Evolutionary conservation across 2,113 vertebrate species (phyloP).

Genomic region (Pipra filicauda): DNA sequence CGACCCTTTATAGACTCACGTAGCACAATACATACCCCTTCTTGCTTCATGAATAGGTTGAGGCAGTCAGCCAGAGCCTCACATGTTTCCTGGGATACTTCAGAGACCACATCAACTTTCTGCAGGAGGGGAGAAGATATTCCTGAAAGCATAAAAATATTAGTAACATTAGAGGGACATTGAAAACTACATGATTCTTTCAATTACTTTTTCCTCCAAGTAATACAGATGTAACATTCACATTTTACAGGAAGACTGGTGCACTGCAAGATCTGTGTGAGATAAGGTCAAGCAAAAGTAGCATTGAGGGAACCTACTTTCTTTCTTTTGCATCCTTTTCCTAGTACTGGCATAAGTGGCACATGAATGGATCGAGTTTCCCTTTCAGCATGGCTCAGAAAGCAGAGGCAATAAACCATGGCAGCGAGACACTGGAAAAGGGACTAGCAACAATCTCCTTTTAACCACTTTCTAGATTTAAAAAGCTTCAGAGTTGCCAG

Average conservation of each 20-base stretch:
- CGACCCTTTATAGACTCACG: accelerated
- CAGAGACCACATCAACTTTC: constrained; percentile 84
- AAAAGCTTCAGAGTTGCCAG: not conserved
- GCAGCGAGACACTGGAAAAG: not conserved
- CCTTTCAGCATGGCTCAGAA: not conserved
- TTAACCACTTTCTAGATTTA: not conserved
- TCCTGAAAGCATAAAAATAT: constrained; percentile 66
- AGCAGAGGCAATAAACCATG: not conserved
- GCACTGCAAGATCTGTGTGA: not conserved
- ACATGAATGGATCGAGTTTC: not conserved
- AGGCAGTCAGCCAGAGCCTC: constrained; percentile 83
- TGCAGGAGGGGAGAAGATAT: constrained; percentile 77
- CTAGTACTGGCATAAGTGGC: not conserved
- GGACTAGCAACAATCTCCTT: not conserved
- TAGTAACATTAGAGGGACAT: not conserved
- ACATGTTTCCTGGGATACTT: constrained; percentile 84
- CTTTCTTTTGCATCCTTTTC: not conserved
- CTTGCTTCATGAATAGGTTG: constrained; percentile 84
- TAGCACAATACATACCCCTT: constrained; percentile 82
- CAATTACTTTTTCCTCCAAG: not conserved
- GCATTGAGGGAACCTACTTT: not conserved
- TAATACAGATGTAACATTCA: not conserved
- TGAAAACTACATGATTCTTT: not conserved
- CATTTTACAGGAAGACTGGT: not conserved
- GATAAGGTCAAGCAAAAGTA: not conserved